These are phyloP conservation scores for Archilochus colubris DNA, from an alignment of 2,113 vertebrate species.

Conservation along the genomic window DNA sequence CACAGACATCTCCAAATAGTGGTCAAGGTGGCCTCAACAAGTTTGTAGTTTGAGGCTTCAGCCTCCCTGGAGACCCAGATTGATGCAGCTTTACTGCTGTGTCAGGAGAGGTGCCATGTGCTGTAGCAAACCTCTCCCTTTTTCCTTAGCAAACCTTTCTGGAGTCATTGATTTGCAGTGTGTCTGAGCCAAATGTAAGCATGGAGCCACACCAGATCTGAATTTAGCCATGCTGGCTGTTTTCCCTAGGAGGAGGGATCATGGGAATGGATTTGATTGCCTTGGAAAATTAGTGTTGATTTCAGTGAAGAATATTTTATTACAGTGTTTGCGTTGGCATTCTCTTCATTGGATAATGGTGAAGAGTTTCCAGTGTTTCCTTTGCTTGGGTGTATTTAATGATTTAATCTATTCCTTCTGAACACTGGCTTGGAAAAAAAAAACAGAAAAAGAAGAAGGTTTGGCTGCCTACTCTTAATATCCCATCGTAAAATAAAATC, in stretches of 20 bases:
- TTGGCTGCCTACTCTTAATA: slow-evolving; percentile 27
- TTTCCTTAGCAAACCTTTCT: slow-evolving; percentile 15
- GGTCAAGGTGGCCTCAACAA: background rate
- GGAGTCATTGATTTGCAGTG: background rate
- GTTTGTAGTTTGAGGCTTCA: background rate
- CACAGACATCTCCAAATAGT: background rate
- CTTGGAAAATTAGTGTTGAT: slow-evolving; percentile 63
- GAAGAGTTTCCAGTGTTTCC: slow-evolving; percentile 55
- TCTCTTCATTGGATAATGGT: slow-evolving; percentile 39
- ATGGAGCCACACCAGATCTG: slow-evolving; percentile 6
- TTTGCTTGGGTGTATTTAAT: slow-evolving; percentile 50
- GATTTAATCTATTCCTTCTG: slow-evolving; percentile 48
- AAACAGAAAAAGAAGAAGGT: too few relatives aligned
- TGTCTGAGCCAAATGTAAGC: slow-evolving; percentile 28
- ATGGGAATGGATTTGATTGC: slow-evolving; percentile 54
- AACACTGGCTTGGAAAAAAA: background rate
- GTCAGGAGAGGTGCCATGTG: background rate
- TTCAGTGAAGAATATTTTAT: slow-evolving; percentile 68
- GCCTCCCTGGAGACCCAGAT: background rate
- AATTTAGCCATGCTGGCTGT: slow-evolving; percentile 38
- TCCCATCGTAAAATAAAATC: slow-evolving; percentile 39
- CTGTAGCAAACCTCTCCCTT: background rate
- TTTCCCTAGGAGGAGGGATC: slow-evolving; percentile 59
- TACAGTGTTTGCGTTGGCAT: slow-evolving; percentile 60
- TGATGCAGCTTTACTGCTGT: background rate